Evolutionary conservation across 2,797 vertebrate species (phyloP), one percentile per base, ranked within the genome.

Genomic region (Takifugu rubripes): DNA sequence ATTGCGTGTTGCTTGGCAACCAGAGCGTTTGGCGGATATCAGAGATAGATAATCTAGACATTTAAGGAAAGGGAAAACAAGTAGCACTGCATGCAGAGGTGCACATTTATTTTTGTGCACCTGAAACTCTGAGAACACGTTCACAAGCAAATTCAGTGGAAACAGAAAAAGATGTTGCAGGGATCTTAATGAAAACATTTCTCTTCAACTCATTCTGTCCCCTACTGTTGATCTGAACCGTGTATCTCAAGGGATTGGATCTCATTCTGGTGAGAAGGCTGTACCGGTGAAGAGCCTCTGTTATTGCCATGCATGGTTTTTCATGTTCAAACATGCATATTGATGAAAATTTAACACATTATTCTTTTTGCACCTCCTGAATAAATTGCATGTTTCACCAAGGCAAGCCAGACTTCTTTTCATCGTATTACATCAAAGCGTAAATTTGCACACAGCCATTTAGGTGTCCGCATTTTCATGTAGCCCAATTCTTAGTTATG

Each of bases 1-100:
- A 96, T 94, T 96, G 94, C 92, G 88, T 87, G 94, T 96, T 96
- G 94, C 95, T 91, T 93, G 90, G 94, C 92, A 93, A 96, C 94
- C 51, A 52, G 27, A 81, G 87, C 88, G 89, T 91, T 93, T 89
- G 84, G 89, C 85, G 90, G 90, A 93, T 92, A 95, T 95, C 93
- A 91, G 92, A 89, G 92, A 86, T 89, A 93, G 94, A 93, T 94
- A 93, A 95, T 94, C 92, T 92, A 89, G 88, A 84, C 84, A 76
- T 92, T 91, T 90, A 92, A 93, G 87, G 87, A 87, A 85, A 81
- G 63, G 84, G 75, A 84, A 89, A 89, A 14, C 17, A 88, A 81
- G 85, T 85, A 75, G 88, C 83, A 88, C 84, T 84, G 84, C 70
- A 56, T 81, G 85, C 77, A 72, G 83, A 70, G 81, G 82, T 87